Base-by-base conservation (phyloP, 2,797 vertebrate species). In the Threskiornis aethiopicus region DNA sequence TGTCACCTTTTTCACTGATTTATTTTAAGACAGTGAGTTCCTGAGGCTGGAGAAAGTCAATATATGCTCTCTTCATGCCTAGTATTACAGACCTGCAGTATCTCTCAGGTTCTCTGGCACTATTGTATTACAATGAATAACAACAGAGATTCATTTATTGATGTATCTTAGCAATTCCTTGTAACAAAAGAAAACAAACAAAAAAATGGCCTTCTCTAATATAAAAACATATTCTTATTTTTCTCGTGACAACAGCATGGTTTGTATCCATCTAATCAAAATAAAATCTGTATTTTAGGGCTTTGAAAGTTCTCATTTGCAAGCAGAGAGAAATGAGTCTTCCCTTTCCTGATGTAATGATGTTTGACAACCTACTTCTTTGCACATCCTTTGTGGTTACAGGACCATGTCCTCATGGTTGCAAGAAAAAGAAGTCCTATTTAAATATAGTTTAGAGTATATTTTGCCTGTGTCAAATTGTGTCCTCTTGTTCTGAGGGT, bases 381-480 rank as follows among this genome's bases (percentile, higher is more conserved):
- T 61, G 5, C 8, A 47, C 21, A 35, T 72, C 39, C 11, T 69
- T 91, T 89, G 13, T 49, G 29, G 10, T 13, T 65, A 41, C 8
- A 28, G 0, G 5, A 12, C 22, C 19, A 11, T 8, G 10, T 35
- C 6, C 11, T 57, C 4, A 1, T 17, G 29, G 26, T 20, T 78
- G 28, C 7, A 55, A 71, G 11, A 76, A 71, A 39, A 70, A 29
- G 2, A 44, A 73, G 21, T 65, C 13, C 25, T 77, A 33, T 39
- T 54, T 81, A 5, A 61, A 49, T 87, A 37, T 7, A 54, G 16
- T 25, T 79, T 51, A 42, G 31, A 54, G 5, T 16, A 22, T 46
- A 46, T 69, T 85, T 87, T 57, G 61, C 17, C 20, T 41, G 6
- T 44, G 44, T 70, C 29, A 73, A 47, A 52, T 26, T 67, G 10